Evolutionary conservation across 2,888 invertebrate species (phyloP), one percentile per base, ranked within the genome.

Genomic region (Physocephala rufipes): DNA sequence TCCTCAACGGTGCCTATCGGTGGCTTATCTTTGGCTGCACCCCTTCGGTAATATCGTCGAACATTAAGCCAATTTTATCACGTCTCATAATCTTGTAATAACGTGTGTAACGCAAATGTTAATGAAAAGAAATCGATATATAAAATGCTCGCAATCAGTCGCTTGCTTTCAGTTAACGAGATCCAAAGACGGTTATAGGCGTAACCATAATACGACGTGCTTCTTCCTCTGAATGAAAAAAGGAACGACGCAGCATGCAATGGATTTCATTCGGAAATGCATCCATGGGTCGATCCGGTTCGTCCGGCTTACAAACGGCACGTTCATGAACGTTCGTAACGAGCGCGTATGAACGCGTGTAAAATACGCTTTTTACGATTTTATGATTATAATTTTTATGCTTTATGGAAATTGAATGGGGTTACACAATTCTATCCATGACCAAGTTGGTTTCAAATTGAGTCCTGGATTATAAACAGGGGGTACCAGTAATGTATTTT

Each of bases 21-120:
- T n/a, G 15, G 53, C 55, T 66, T 66, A 66, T 67, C 67, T n/a
- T n/a, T n/a, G 26, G 47, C 47, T 26, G 63, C 59, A 67, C 13
- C n/a, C n/a, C n/a, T n/a, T n/a, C n/a, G n/a, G 45, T 9, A 36
- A 36, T 36, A 36, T 36, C 9, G 36, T 36, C 47, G 28, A 58
- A 47, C 67, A 67, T 67, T 61, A 67, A 67, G n/a, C 45, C n/a
- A 30, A 30, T 67, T 72, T 77, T 76, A 76, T 76, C 76, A 76
- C 72, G 73, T 76, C 75, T 74, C 75, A 74, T 75, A 70, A 78
- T 78, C 76, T 78, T 78, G 77, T 78, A 78, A 77, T 76, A 74
- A 76, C 75, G 75, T 74, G 75, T 78, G 73, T 74, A 74, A 62
- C 75, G 74, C 73, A 74, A 76, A 76, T 76, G 74, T 76, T 75